phyloP scores from a whole-genome alignment of 92 coral and sea anemone species.

The Siderastrea radians region DNA sequence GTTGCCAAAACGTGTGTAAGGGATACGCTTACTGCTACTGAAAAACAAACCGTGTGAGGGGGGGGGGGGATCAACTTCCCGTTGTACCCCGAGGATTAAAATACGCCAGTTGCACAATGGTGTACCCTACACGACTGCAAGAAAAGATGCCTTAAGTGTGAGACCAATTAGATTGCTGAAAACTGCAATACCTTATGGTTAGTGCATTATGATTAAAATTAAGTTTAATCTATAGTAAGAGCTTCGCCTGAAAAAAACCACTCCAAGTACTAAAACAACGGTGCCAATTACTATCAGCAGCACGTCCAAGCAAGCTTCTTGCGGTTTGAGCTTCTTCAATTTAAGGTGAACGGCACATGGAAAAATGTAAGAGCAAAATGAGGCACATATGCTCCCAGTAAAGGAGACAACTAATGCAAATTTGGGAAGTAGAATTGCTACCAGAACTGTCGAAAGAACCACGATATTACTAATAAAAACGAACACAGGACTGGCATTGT shows the following conservation, averaged over 20 bases:
- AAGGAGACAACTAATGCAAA: background rate
- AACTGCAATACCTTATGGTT: too few species aligned
- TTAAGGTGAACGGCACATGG: background rate
- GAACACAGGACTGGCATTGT: background rate
- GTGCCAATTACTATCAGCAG: background rate
- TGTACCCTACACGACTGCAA: too few species aligned
- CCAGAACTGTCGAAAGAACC: background rate
- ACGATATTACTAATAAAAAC: too few species aligned
- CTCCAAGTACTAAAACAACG: background rate
- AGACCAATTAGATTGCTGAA: too few species aligned
- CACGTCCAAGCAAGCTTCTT: background rate
- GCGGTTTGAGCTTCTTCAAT: background rate
- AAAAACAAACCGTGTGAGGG: too few species aligned
- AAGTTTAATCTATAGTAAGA: background rate
- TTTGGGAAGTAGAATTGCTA: constrained; percentile 1
- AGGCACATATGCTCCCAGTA: background rate
- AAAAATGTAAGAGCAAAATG: background rate
- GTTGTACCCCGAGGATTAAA: too few species aligned
- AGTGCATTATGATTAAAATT: too few species aligned
- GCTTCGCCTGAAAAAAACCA: background rate
- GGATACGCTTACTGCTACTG: too few species aligned
- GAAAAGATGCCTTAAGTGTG: too few species aligned
- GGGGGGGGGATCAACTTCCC: too few species aligned
- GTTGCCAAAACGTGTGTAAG: too few species aligned
- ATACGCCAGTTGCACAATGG: too few species aligned